Percentiles rank a stretch among this genome's conserved stretches.
Evolutionary conservation across 2,888 invertebrate genomes (phyloP).

Genomic region (Pseudococcus viburni): DNA sequence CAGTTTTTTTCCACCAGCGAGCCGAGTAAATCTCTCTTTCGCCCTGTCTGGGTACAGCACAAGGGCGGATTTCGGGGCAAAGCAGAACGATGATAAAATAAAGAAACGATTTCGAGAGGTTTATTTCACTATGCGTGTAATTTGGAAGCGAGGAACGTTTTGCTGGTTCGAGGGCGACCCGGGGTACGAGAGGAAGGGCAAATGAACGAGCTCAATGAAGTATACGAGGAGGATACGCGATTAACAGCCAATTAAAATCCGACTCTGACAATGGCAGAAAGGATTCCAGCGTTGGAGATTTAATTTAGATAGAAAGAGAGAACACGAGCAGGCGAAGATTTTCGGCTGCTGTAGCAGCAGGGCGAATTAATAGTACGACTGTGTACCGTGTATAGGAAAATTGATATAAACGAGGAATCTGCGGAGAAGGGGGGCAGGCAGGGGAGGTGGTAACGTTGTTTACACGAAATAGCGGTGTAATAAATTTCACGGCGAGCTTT

Average conservation of each 20-base stretch:
- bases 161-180: neutral
- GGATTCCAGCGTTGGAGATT: neutral
- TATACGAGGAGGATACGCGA: constrained; percentile 20
- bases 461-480: constrained; percentile 30
- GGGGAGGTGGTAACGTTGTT: neutral
- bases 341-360: neutral
- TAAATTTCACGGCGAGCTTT: constrained; percentile 25
- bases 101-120: neutral
- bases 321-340: neutral
- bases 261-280: neutral
- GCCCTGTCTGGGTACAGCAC: no score
- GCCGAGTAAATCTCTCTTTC: no score
- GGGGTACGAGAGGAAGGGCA: neutral
- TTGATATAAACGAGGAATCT: constrained; percentile 20
- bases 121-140: neutral
- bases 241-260: constrained; percentile 38
- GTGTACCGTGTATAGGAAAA: constrained; percentile 8
- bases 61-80: neutral
- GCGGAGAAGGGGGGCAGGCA: neutral
- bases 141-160: neutral
- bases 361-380: neutral
- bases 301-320: constrained; percentile 27
- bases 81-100: neutral
- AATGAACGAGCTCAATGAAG: constrained; percentile 16
- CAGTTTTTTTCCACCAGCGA: neutral